These are phyloP conservation scores for Glossosoma conforme DNA, from an alignment of 1,140 invertebrate genomes.

Conservation along the genomic window DNA sequence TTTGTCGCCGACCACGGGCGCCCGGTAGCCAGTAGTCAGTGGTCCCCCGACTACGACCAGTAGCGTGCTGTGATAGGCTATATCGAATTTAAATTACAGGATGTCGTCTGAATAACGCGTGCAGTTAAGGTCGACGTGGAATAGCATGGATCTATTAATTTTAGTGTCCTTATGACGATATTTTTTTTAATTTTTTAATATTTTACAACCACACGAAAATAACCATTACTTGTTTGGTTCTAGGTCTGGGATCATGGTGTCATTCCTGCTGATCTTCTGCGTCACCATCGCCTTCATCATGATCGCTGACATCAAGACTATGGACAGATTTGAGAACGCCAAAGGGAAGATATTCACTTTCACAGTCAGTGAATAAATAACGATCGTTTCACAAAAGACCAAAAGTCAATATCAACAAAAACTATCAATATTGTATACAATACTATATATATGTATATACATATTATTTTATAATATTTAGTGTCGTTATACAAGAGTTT, in stretches of 20 bases:
- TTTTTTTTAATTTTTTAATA: conserved; percentile 3
- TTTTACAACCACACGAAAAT: background rate
- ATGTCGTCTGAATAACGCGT: too few species aligned
- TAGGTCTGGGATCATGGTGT: conserved; percentile 77
- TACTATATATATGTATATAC: too few species aligned
- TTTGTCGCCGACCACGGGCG: too few species aligned
- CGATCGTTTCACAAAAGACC: background rate
- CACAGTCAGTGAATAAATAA: conserved; percentile 63
- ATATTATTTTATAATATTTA: too few species aligned
- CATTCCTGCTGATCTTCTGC: conserved; percentile 69
- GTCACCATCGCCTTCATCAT: conserved; percentile 78
- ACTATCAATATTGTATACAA: too few species aligned
- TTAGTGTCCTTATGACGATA: background rate
- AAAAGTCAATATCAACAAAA: background rate
- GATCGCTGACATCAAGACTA: conserved; percentile 93
- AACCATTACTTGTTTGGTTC: conserved; percentile 5
- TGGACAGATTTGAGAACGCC: conserved; percentile 96
- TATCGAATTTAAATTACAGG: too few species aligned
- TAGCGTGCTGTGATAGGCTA: too few species aligned
- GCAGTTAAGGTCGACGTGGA: too few species aligned
- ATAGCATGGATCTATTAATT: background rate
- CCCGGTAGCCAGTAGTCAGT: too few species aligned
- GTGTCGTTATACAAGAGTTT: too few species aligned
- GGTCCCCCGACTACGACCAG: too few species aligned
- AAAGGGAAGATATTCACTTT: conserved; percentile 91